These are phyloP conservation scores for Araneus ventricosus DNA, from an alignment of 1,140 invertebrate species.

Conservation along the genomic window DNA sequence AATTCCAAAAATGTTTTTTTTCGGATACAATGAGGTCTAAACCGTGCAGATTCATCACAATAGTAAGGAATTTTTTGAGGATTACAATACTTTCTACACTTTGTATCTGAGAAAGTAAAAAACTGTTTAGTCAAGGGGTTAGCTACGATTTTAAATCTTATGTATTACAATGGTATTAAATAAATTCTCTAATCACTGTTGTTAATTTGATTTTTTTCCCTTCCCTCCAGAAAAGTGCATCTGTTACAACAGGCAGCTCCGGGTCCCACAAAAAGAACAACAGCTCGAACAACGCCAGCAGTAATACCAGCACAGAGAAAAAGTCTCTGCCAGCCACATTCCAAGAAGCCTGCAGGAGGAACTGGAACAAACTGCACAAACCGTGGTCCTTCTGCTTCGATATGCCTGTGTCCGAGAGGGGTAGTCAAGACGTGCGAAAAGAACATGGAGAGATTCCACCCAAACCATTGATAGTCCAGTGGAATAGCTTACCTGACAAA, in stretches of 20 bases:
- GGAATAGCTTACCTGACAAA: conserved; percentile 38
- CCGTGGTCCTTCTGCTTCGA: conserved; percentile 62
- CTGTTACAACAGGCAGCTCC: conserved; percentile 52
- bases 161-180: too few relatives aligned
- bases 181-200: too few relatives aligned
- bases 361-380: conserved; percentile 37
- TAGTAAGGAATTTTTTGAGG: too few relatives aligned
- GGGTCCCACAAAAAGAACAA: conserved; percentile 27
- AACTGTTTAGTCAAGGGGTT: too few relatives aligned
- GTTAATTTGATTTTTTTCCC: too few relatives aligned
- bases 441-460: neutral
- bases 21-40: too few relatives aligned
- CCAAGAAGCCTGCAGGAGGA: neutral
- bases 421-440: neutral
- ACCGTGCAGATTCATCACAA: too few relatives aligned
- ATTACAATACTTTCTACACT: too few relatives aligned
- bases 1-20: too few relatives aligned
- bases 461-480: conserved; percentile 24
- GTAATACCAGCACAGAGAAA: neutral
- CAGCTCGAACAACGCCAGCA: neutral
- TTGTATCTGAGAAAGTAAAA: too few relatives aligned
- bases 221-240: conserved; percentile 50
- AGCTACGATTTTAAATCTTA: too few relatives aligned
- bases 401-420: conserved; percentile 23
- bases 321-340: neutral